Evolutionary conservation across 2,797 vertebrate species (phyloP), one percentile per base, ranked within the genome.

Genomic region (Choloepus didactylus): DNA sequence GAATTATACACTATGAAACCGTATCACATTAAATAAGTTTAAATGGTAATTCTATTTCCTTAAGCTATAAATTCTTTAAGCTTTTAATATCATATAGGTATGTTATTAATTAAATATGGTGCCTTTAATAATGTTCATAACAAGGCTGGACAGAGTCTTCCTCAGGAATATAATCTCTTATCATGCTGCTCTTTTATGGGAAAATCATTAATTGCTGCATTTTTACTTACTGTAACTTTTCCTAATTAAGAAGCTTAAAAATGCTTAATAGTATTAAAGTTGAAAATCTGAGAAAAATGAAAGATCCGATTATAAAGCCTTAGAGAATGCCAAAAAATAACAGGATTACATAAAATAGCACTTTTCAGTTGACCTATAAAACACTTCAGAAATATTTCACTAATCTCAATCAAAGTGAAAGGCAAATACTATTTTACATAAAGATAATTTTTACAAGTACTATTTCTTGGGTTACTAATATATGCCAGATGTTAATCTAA

Each of bases 351-450:
- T 8, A 93, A 91, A 80, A 69, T 2, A 86, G n/a, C 1, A 82
- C 41, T 91, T 73, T 76, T 75, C n/a, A 70, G 51, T 62, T 87
- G n/a, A 81, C 46, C 75, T 18, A 91, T 64, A 87, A 91, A 83
- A 27, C 29, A 95, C 49, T 92, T 87, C 46, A 87, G 23, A 75
- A 91, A 86, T 38, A 81, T 59, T 91, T 73, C 31, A 87, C 25
- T 87, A 79, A 73, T 67, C 44, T 91, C 75, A 46, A 64, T 46
- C 59, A 73, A 94, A 73, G 3, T 91, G 59, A 67, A 87, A 14
- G 29, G 59, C 75, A 93, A 44, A 41, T 49, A 84, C 21, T 80
- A 82, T 51, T 85, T 90, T 79, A 94, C 29, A 86, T 54, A 86
- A 72, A 59, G 31, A 87, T 51, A 49, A 89, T 85, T 89, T 86